Base-by-base conservation (phyloP, 2,888 invertebrate species). In the Dolomedes plantarius region DNA sequence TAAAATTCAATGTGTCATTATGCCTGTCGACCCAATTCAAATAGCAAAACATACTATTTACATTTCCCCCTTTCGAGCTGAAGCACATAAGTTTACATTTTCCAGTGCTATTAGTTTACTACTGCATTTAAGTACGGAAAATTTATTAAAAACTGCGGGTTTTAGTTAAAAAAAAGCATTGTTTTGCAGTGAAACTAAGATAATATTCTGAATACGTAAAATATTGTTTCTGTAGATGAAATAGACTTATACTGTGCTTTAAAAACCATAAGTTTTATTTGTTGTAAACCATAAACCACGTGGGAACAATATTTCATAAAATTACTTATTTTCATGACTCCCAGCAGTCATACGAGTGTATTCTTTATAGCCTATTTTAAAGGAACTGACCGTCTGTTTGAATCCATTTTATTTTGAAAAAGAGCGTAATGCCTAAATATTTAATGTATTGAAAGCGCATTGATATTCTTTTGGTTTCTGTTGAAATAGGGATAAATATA, bases 261-360 rank as follows among this genome's bases (percentile, higher is more conserved):
- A 5, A 16, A 56, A 23, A 56, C 56, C 56, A 56, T 23, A 23
- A 23, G 56, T 56, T 23, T 23, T 56, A 56, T 56, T 56, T 56
- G 56, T 23, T 56, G 56, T 56, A 56, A 56, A 23, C 56, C 56
- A 56, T 56, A 56, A 23, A 56, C 23, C 56, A 23, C 19, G 5
- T 23, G 56, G 23, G 56, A 3, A 23, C 23, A 2, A 46, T 46
- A 46, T 46, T 56, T 23, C 23, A 56, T 16, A 56, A 56, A 23
- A 23, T 56, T 56, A 56, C 23, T 56, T 56, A 56, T 11, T 56
- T 56, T 56, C 23, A 56, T 56, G 56, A 23, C 56, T 56, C 23
- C 56, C 2, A 56, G 11, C n/a, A 56, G 16, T 46, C 46, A 46
- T 46, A 36, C 16, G 46, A 46, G 9, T 16, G 16, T 16, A 2